Evolutionary conservation across 2,888 invertebrate species (phyloP).

Genomic region (Imbricaverruca yamaguchii): DNA sequence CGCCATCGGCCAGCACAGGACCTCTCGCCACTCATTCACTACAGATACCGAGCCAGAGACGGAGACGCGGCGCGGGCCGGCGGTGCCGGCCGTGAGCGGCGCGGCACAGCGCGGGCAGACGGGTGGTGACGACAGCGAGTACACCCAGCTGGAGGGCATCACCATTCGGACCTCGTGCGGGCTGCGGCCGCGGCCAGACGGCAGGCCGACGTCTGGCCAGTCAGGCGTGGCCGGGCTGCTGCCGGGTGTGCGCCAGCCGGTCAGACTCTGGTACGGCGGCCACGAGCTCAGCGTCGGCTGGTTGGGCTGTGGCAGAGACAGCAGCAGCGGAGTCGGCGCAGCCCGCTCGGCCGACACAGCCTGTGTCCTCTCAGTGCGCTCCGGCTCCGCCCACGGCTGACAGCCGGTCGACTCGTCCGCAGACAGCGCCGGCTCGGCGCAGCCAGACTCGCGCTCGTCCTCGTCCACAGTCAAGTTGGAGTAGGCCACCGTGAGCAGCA

Average conservation of each 20-base stretch:
- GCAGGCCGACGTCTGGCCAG: no score
- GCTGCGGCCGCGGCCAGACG: no score
- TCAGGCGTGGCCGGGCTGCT: not conserved
- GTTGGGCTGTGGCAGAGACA: not conserved
- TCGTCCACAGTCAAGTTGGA: not conserved
- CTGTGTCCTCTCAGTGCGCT: not conserved
- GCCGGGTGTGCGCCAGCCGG: not conserved
- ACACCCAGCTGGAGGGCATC: no score
- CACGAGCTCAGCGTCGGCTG: constrained; percentile 3
- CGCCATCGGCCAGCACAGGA: not conserved
- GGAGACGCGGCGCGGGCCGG: not conserved
- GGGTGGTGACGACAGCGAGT: no score
- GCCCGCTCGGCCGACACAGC: not conserved
- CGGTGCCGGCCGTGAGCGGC: no score
- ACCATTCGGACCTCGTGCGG: no score
- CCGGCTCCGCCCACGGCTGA: not conserved
- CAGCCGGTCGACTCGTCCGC: no score
- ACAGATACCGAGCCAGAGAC: not conserved
- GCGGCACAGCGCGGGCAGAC: no score
- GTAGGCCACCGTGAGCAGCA: not conserved
- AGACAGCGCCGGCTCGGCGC: no score
- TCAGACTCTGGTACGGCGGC: not conserved
- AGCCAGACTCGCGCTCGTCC: not conserved
- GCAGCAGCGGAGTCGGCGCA: not conserved
- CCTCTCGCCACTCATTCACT: not conserved